A percentile compares a stretch with the other conserved stretches of the same genome.
Conservation (phyloP, 2,888 invertebrate genomes). For the Cremastinae sp. region DNA sequence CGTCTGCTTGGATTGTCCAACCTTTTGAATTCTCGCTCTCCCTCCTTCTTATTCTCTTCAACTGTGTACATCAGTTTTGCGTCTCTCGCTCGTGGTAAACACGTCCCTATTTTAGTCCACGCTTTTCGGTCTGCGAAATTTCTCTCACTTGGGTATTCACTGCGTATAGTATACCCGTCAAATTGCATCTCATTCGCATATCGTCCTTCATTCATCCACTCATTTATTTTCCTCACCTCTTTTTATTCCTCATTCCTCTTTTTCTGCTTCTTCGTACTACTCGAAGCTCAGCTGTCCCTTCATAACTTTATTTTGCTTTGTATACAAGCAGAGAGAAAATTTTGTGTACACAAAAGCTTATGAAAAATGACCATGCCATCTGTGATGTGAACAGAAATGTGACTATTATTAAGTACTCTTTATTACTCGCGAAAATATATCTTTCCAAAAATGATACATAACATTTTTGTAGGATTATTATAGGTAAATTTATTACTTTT, state of each 20-base stretch:
- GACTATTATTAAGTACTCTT: too few species aligned
- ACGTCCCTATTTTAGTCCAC: conserved; percentile 60
- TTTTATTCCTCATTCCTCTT: conserved; percentile 9
- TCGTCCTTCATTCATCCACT: neutral
- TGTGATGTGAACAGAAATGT: too few species aligned
- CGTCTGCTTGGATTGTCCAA: neutral
- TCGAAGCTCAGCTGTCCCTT: neutral
- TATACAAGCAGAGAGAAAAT: too few species aligned
- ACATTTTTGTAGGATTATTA: too few species aligned
- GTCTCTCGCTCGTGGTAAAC: conserved; percentile 54
- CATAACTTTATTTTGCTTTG: neutral
- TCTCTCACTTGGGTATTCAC: conserved; percentile 24
- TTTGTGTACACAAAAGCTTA: too few species aligned
- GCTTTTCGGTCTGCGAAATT: conserved; percentile 51
- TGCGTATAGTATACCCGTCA: too few species aligned
- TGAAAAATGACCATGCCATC: too few species aligned
- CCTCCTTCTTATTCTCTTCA: conserved; percentile 30
- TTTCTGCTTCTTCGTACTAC: neutral
- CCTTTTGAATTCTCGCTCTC: conserved; percentile 24
- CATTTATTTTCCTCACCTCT: neutral
- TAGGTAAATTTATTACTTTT: too few species aligned
- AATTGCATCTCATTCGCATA: conserved; percentile 27
- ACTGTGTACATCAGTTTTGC: conserved; percentile 31
- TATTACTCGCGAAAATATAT: too few species aligned
- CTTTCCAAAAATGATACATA: too few species aligned